Evolutionary conservation across 1,140 invertebrate genomes (phyloP).

Genomic region (Lepidostoma basale): DNA sequence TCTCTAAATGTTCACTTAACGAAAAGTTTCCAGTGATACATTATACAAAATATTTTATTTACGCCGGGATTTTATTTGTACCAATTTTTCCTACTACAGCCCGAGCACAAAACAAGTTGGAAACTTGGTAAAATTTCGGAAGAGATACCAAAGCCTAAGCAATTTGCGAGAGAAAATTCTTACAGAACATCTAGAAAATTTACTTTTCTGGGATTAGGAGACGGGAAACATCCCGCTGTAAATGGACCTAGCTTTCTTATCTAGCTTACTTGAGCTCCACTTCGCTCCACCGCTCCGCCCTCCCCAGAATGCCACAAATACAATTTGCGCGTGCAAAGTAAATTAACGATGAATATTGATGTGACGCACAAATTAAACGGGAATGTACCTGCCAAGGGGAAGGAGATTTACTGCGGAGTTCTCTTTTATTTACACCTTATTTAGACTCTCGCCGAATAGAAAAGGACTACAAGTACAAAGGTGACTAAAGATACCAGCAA

Average conservation of each 20-base stretch:
- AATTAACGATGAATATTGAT: constrained; percentile 45
- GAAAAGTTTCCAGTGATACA: too few relatives aligned
- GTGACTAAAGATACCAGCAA: too few relatives aligned
- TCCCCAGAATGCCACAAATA: constrained; percentile 40
- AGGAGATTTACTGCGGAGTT: neutral
- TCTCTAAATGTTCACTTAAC: too few relatives aligned
- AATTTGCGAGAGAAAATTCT: neutral
- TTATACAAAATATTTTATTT: too few relatives aligned
- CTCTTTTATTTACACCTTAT: constrained; percentile 1
- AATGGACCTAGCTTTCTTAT: constrained; percentile 35
- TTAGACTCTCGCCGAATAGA: neutral
- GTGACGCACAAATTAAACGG: constrained; percentile 31
- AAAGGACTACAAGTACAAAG: too few relatives aligned
- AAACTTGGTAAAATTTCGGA: too few relatives aligned
- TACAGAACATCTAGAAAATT: constrained; percentile 10
- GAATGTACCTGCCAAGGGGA: constrained; percentile 10
- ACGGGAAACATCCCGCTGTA: constrained; percentile 17
- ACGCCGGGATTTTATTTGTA: too few relatives aligned
- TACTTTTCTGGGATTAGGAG: neutral
- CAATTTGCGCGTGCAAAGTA: constrained; percentile 43
- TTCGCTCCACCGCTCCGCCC: constrained; percentile 22
- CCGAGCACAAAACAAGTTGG: too few relatives aligned
- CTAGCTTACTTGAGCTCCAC: constrained; percentile 7
- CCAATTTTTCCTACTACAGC: too few relatives aligned
- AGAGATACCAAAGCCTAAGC: neutral